These are phyloP conservation scores for Homarus americanus DNA, from an alignment of 1,140 invertebrate genomes.

Conservation along the genomic window DNA sequence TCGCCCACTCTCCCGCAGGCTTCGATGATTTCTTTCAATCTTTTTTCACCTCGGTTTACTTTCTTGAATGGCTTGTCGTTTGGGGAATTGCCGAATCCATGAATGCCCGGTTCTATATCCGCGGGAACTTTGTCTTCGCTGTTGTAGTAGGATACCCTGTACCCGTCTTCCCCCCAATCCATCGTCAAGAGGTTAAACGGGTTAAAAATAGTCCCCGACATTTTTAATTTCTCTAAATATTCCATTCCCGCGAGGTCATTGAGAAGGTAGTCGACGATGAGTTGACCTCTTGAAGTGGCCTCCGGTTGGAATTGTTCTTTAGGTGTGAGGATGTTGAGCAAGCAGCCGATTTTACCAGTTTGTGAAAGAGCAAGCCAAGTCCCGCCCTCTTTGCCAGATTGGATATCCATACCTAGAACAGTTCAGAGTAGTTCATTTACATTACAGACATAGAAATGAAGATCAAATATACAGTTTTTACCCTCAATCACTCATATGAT, in stretches of 20 bases:
- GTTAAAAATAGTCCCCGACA: slow-evolving; percentile 7
- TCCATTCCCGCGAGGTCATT: background rate
- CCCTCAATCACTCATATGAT: too few relatives aligned
- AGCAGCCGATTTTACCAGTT: slow-evolving; percentile 35
- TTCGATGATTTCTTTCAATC: slow-evolving; percentile 7
- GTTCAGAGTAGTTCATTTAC: too few relatives aligned
- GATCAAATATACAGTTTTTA: too few relatives aligned
- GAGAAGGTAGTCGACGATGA: slow-evolving; percentile 21
- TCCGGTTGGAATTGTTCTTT: background rate
- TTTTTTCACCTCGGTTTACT: slow-evolving; percentile 21
- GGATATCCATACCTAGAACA: slow-evolving; percentile 33
- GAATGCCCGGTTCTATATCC: background rate
- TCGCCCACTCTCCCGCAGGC: background rate
- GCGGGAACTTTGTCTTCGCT: background rate
- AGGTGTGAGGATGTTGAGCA: slow-evolving; percentile 44
- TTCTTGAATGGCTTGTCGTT: slow-evolving; percentile 44
- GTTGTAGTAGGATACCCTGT: background rate
- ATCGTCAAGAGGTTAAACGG: slow-evolving; percentile 27
- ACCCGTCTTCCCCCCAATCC: slow-evolving; percentile 1
- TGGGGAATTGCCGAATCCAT: slow-evolving; percentile 33
- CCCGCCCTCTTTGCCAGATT: slow-evolving; percentile 33
- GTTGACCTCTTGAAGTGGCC: background rate
- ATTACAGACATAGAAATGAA: background rate
- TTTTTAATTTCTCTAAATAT: slow-evolving; percentile 16
- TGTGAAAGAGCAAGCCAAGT: slow-evolving; percentile 33